phyloP scores from a whole-genome alignment of 2,797 vertebrate species.

The Odontamblyopus lacepedii region DNA sequence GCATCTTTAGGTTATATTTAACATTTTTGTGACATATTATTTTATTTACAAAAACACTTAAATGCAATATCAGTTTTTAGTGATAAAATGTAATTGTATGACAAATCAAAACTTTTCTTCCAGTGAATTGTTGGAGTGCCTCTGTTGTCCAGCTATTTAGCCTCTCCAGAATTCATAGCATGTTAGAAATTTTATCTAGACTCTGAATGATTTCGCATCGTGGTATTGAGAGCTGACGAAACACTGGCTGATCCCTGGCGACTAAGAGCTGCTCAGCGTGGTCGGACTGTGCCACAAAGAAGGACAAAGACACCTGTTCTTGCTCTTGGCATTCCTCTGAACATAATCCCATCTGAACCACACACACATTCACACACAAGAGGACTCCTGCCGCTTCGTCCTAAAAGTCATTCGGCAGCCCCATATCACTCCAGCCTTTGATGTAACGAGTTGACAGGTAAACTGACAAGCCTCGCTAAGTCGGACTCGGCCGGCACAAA shows the following conservation, averaged over 20 bases:
- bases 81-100: background rate
- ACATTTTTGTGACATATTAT: too few species aligned
- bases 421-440: constrained; percentile 34
- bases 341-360: constrained; percentile 55
- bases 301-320: constrained; percentile 76
- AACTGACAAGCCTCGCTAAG: constrained; percentile 25
- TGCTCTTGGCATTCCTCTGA: constrained; percentile 67
- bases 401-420: constrained; percentile 13
- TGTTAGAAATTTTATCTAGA: background rate
- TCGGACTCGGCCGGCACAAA: background rate
- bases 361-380: constrained; percentile 18
- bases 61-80: background rate
- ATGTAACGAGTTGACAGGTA: constrained; percentile 43
- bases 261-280: constrained; percentile 54
- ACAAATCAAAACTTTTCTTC: background rate
- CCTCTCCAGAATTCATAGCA: background rate
- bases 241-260: constrained; percentile 50
- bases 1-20: too few species aligned
- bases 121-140: background rate
- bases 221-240: constrained; percentile 39
- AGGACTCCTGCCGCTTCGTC: constrained; percentile 12
- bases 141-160: background rate
- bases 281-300: constrained; percentile 46
- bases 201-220: constrained; percentile 39
- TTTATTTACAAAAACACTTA: too few species aligned